Percentiles rank a stretch among this genome's conserved stretches.
These are phyloP conservation scores for Lissocephala sabroskyi DNA, from an alignment of 2,888 invertebrate genomes.

Conservation along the genomic window DNA sequence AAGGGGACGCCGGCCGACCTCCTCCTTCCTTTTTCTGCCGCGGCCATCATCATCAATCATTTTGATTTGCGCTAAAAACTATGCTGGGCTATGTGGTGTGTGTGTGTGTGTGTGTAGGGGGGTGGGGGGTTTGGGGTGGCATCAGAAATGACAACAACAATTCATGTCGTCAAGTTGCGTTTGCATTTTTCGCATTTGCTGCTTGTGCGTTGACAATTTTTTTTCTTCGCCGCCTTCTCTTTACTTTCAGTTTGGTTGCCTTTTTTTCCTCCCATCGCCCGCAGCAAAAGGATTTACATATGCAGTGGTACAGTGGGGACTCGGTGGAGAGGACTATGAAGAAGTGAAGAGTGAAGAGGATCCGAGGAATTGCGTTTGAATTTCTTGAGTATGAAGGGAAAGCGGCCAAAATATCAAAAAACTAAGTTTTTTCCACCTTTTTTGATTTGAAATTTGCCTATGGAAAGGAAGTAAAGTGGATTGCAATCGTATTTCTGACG, in stretches of 20 bases:
- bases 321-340: background rate
- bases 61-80: conserved; percentile 63
- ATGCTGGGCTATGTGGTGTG: too few relatives aligned
- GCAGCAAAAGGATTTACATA: conserved; percentile 37
- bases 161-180: conserved; percentile 59
- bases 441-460: too few relatives aligned
- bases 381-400: too few relatives aligned
- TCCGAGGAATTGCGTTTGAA: too few relatives aligned
- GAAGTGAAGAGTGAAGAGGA: background rate
- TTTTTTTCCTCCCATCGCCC: too few relatives aligned
- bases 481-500: too few relatives aligned
- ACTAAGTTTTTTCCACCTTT: too few relatives aligned
- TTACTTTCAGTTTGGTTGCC: conserved; percentile 33
- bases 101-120: too few relatives aligned
- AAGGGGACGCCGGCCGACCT: too few relatives aligned
- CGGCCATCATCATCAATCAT: conserved; percentile 60
- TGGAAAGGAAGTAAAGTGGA: too few relatives aligned
- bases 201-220: conserved; percentile 1
- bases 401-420: too few relatives aligned
- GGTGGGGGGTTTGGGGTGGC: too few relatives aligned
- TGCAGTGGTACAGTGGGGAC: conserved; percentile 8
- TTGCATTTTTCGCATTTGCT: conserved; percentile 28
- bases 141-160: conserved; percentile 44
- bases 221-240: conserved; percentile 5
- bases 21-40: conserved; percentile 23